Evolutionary conservation across 2,888 invertebrate genomes (phyloP), one percentile per base, ranked within the genome.

Genomic region (Sepioteuthis lessoniana): DNA sequence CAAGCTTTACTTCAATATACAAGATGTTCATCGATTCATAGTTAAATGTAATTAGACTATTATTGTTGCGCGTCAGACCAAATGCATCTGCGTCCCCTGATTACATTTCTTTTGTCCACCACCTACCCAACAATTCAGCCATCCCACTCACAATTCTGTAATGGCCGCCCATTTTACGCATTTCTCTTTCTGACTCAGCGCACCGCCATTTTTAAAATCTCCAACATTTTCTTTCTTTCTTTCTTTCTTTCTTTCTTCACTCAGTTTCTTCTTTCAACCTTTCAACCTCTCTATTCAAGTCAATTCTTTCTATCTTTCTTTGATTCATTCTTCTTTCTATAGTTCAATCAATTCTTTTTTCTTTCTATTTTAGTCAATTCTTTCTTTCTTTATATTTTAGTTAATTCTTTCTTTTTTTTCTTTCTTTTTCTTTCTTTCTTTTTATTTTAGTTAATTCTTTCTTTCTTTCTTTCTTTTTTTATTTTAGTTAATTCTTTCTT

Each of bases 11-110:
- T 35, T 76, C 76, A 35, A 76, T 76, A 35, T n/a, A 16, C 76
- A 4, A 55, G 25, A n/a, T 76, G 76, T 76, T 76, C n/a, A n/a
- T n/a, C n/a, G 76, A 76, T n/a, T 76, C n/a, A n/a, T 25, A 13
- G 76, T 76, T n/a, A 76, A 76, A 76, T 35, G n/a, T 76, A 76
- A 76, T n/a, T n/a, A 76, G n/a, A 16, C n/a, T n/a, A 76, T 76
- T 76, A n/a, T 76, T 76, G 76, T 76, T 76, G 76, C 76, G 76
- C 35, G n/a, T 76, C 76, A 76, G 76, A 76, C 76, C 76, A 76
- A 76, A 76, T 35, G n/a, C 76, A 76, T 76, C 35, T 76, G 76
- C 35, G 35, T n/a, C 25, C 76, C 16, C 76, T n/a, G 76, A 76
- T 35, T 76, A 76, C 76, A 13, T n/a, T n/a, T 5, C n/a, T 76